Base-by-base conservation (phyloP, 1,140 invertebrate genomes). In the Lepidostoma basale region DNA sequence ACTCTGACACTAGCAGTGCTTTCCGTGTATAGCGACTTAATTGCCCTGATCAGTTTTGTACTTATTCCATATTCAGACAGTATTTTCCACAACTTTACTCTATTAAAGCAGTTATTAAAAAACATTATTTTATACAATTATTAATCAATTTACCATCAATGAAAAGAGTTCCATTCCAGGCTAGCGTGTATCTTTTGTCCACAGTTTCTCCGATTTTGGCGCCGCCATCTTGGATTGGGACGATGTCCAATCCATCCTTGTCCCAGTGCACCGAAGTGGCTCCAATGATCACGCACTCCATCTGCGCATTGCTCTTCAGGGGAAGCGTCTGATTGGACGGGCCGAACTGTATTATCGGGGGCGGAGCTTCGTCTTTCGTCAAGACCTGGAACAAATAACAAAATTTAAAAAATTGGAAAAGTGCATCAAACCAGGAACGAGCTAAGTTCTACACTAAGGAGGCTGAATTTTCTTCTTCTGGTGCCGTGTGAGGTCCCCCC, bases 271-370 rank as follows among this genome's bases (percentile, higher is more conserved):
- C 86, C 23, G 79, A 85, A 4, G 89, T 87, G 54, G 86, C 86
- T 1, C 90, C 89, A 0, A 82, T 82, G 1, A 90, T 92, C 68
- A 92, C 88, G 77, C 96, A 98, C 0, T 91, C 91, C 74, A 98
- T 80, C 63, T 88, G 88, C 1, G 92, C 93, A 40, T 89, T 87
- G 49, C 90, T 92, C 67, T 90, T 90, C 39, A 93, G 76, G 1
- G 92, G 90, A 8, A 97, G 78, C 0, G 95, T 98, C 82, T 97
- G 95, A 82, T 97, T 97, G 30, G 91, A 87, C 16, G 95, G 94
- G 0, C 94, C 94, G 44, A 95, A 85, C 75, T 92, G 88, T 63
- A 98, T 96, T 62, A 97, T 90, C 16, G 96, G 96, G 1, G 96
- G 96, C 3, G 94, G 93, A 4, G 89, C 85, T 74, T 93, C 90